phyloP scores from a whole-genome alignment of 2,113 vertebrate genomes.

The Melanerpes aurifrons region DNA sequence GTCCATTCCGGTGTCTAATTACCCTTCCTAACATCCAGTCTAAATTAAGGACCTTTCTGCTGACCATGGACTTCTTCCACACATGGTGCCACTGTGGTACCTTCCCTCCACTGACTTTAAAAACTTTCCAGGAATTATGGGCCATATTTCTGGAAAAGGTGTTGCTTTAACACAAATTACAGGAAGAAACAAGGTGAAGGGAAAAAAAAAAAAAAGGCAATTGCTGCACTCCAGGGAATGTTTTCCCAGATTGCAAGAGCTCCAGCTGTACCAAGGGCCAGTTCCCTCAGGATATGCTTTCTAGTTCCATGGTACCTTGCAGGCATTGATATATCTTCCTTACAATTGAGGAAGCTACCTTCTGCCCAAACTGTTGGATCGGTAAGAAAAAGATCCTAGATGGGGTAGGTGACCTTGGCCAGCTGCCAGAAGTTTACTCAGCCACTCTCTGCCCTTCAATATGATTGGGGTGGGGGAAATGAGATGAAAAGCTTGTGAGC shows the following conservation, averaged over 20 bases:
- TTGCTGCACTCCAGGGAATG: neutral
- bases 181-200: neutral
- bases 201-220: neutral
- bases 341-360: neutral
- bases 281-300: neutral
- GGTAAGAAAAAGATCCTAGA: neutral
- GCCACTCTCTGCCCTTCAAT: neutral
- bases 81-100: fast-evolving
- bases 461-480: fast-evolving
- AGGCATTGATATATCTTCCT: neutral
- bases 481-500: neutral
- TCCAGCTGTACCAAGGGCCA: neutral
- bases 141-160: neutral
- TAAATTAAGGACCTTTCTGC: neutral
- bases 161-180: neutral
- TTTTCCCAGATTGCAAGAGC: neutral
- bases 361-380: neutral
- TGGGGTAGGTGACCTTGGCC: neutral
- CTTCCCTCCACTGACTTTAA: neutral
- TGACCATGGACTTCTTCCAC: neutral
- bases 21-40: too few relatives aligned
- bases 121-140: neutral
- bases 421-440: neutral
- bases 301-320: fast-evolving
- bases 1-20: too few relatives aligned